Evolutionary conservation across 1,140 invertebrate species (phyloP).

Genomic region (Heliconius eleuchia): DNA sequence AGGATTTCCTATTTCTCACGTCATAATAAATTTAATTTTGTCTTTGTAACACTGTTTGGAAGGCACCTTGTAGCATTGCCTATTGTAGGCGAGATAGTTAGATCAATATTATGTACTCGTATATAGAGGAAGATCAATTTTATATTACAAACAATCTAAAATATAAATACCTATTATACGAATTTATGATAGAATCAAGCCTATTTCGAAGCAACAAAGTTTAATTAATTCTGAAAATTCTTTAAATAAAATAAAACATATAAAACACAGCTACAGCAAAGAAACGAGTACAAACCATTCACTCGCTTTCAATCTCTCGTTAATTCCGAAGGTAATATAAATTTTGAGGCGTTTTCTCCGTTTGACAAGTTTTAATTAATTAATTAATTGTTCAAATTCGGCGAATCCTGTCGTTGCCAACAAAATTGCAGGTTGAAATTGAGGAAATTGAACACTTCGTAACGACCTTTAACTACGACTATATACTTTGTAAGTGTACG

Average conservation of each 20-base stretch:
- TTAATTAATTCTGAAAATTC: background rate
- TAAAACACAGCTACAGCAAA: background rate
- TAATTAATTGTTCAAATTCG: constrained; percentile 11
- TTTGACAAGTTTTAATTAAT: constrained; percentile 14
- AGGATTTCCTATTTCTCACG: background rate
- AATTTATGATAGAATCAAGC: background rate
- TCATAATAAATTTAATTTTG: background rate
- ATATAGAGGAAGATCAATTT: too few relatives aligned
- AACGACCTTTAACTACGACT: background rate
- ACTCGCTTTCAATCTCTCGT: background rate
- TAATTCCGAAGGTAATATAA: background rate
- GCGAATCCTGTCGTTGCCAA: background rate
- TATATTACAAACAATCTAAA: too few relatives aligned
- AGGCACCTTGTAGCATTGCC: background rate
- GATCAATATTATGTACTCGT: background rate
- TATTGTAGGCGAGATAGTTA: background rate
- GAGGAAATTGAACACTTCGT: background rate
- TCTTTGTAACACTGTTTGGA: background rate
- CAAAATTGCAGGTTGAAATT: background rate
- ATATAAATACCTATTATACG: background rate
- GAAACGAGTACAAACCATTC: background rate
- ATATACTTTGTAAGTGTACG: background rate
- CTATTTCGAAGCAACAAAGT: background rate
- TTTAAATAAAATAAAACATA: background rate
- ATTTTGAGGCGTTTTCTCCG: background rate